Percentiles rank a stretch among this genome's conserved stretches.
Conservation (phyloP, 2,113 vertebrate genomes). For the Perccottus glenii region DNA sequence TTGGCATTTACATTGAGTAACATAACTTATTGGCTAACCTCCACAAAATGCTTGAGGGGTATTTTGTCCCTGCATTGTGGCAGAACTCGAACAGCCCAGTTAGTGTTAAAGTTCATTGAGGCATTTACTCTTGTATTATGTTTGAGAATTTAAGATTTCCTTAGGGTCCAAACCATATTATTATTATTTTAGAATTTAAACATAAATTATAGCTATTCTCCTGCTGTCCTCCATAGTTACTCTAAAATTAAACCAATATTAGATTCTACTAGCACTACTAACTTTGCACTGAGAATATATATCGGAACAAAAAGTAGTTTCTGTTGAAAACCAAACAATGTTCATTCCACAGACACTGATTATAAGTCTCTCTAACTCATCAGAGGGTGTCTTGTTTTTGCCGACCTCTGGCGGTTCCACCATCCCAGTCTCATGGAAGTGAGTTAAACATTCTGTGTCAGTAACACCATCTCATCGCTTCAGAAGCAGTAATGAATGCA, state of each 20-base stretch:
- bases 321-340: no score
- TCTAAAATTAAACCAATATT: no score
- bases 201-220: neutral
- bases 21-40: conserved; percentile 8
- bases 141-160: conserved; percentile 6
- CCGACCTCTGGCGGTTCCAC: neutral
- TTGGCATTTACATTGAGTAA: conserved; percentile 5
- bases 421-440: neutral
- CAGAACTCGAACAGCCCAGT: neutral
- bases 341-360: no score
- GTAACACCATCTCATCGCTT: neutral
- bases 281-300: no score
- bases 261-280: no score
- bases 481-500: neutral
- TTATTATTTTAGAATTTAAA: conserved; percentile 8
- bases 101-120: neutral
- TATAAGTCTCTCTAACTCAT: no score
- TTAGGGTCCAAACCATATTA: neutral
- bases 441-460: neutral
- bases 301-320: no score
- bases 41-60: neutral
- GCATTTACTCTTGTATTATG: conserved; percentile 3
- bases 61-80: conserved; percentile 1
- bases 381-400: neutral
- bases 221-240: neutral